phyloP scores from a whole-genome alignment of 2,888 invertebrate genomes.

The Heliconius cydno region DNA sequence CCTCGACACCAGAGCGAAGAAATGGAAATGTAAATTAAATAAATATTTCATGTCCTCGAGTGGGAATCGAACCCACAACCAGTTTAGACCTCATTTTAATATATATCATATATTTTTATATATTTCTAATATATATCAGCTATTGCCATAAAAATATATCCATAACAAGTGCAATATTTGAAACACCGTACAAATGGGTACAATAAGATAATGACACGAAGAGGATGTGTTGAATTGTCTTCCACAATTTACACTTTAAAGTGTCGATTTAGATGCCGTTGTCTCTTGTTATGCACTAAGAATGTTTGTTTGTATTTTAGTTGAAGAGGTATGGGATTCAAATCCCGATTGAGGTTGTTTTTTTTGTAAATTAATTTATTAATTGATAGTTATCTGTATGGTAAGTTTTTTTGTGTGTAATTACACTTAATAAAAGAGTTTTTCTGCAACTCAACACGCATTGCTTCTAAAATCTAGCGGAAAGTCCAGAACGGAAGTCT shows the following conservation, averaged over 20 bases:
- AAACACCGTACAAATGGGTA: constrained; percentile 27
- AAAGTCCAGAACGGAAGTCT: no score
- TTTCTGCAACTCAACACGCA: no score
- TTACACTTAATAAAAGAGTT: no score
- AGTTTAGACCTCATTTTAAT: no score
- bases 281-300: neutral
- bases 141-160: neutral
- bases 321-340: neutral
- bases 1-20: no score
- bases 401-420: no score
- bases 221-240: constrained; percentile 43
- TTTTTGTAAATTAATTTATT: neutral
- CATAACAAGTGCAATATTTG: constrained; percentile 6
- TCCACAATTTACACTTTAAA: constrained; percentile 34
- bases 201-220: constrained; percentile 41
- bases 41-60: no score
- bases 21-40: no score
- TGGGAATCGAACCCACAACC: no score
- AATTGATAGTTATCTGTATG: no score
- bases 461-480: no score
- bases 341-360: neutral
- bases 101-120: no score
- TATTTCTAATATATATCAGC: neutral
- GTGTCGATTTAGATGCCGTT: constrained; percentile 20
- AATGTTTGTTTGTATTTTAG: neutral